A percentile compares a stretch with the other conserved stretches of the same genome.
phyloP scores from a whole-genome alignment of 2,888 invertebrate genomes.

The Suillia variegata region DNA sequence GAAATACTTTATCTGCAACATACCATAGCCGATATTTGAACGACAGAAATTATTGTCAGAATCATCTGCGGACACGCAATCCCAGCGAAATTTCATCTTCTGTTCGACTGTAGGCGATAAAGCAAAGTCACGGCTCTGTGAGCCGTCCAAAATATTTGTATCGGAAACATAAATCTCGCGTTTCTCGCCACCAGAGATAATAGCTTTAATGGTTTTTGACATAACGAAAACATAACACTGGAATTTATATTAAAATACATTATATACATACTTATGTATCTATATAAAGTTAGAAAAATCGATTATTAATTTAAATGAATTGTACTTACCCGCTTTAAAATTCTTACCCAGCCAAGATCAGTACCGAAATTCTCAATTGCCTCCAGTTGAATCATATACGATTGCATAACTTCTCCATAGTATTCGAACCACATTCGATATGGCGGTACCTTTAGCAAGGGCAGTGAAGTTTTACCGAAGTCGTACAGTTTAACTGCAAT shows the following conservation, averaged over 20 bases:
- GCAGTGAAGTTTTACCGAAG: constrained; percentile 22
- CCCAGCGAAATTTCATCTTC: constrained; percentile 33
- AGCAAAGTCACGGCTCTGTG: constrained; percentile 35
- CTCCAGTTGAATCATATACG: constrained; percentile 29
- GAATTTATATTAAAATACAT: not conserved
- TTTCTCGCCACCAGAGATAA: constrained; percentile 30
- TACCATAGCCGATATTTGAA: constrained; percentile 19
- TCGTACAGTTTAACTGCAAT: constrained; percentile 29
- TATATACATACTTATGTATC: not conserved
- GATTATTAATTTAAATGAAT: too few species aligned
- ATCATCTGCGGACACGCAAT: constrained; percentile 32
- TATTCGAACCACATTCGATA: constrained; percentile 37
- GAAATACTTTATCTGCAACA: not conserved
- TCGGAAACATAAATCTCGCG: constrained; percentile 26
- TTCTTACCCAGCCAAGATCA: constrained; percentile 16
- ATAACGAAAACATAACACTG: constrained; percentile 38
- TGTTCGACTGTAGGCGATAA: constrained; percentile 25
- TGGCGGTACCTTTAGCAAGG: constrained; percentile 29
- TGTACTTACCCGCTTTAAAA: not conserved
- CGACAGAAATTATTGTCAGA: constrained; percentile 19
- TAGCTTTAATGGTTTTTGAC: constrained; percentile 30
- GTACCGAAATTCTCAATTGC: not conserved
- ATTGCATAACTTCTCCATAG: constrained; percentile 30
- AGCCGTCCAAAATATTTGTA: constrained; percentile 29
- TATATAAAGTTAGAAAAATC: too few species aligned